Percentiles rank a stretch among this genome's conserved stretches.
Evolutionary conservation across 2,113 vertebrate genomes (phyloP).

Genomic region (Epinephelus lanceolatus): DNA sequence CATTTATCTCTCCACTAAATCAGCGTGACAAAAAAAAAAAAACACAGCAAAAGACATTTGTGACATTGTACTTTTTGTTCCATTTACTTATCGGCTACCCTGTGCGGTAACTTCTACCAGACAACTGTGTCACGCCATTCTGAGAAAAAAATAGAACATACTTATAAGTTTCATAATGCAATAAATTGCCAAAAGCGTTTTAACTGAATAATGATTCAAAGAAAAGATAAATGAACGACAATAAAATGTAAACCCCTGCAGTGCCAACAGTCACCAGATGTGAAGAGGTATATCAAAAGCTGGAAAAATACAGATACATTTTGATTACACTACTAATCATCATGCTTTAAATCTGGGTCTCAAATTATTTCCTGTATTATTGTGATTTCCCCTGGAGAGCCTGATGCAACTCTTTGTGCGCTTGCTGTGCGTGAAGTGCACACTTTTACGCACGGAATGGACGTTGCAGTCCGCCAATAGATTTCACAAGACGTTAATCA

Average conservation of each 20-base stretch:
- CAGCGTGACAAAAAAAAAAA: not conserved
- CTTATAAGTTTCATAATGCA: not conserved
- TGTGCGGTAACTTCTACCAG: not conserved
- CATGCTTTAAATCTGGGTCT: not conserved
- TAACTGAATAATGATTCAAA: too few species aligned
- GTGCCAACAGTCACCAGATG: not conserved
- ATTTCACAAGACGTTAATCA: not conserved
- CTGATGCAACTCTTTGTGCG: not conserved
- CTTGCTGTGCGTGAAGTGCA: not conserved
- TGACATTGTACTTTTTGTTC: not conserved
- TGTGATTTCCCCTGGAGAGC: not conserved
- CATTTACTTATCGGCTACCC: not conserved
- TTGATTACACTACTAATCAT: not conserved
- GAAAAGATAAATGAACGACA: not conserved
- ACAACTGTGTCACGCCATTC: not conserved
- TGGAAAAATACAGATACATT: not conserved
- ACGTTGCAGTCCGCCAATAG: not conserved
- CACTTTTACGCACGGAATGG: not conserved
- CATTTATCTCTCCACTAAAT: not conserved
- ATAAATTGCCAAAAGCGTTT: not conserved
- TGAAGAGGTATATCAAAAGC: not conserved
- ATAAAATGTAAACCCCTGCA: not conserved
- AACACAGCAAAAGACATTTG: not conserved
- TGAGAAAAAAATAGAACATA: not conserved
- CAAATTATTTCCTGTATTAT: not conserved